Base-by-base conservation (phyloP, 2,797 vertebrate genomes). In the Sebastiscus albofasciatus region DNA sequence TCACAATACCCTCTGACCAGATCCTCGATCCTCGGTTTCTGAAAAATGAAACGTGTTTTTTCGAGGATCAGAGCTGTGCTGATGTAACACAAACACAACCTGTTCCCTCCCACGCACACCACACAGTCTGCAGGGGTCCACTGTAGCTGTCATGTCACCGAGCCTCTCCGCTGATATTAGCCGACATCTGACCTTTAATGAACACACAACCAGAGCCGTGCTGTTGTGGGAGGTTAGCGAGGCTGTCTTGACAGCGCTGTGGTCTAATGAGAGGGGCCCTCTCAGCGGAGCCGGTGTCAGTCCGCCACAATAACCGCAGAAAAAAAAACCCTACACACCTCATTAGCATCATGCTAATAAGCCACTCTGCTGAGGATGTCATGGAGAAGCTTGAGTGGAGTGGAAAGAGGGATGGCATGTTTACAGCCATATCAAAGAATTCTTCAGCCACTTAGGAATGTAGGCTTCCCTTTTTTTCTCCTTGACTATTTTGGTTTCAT, bases 321-420 rank as follows among this genome's bases (percentile, higher is more conserved):
- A 52, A 42, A 42, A 42, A 42, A 42, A 70, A 54, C 67, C 82
- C 72, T 74, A 31, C 81, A 89, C 82, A 55, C 83, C 91, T 94
- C 90, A 92, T 95, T 93, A 94, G 87, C 89, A 86, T 81, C 78
- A 71, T 71, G 79, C 85, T 92, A 93, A 94, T 88, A 75, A 89
- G 90, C 60, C 75, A 8, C 83, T 79, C 73, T 33, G 73, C 77
- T 34, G 71, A 60, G 80, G 66, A 59, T 79, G 87, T 75, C 84
- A 77, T 13, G 7, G 69, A 36, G 67, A 55, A 67, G 78, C 54
- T 10, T 18, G 39, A 62, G 42, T 26, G 59, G 59, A 64, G 59
- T 13, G 26, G 67, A 69, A 39, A 52, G 59, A 75, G 29, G 31
- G 36, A 72, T 34, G 77, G 67, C 74, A 22, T 84, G 82, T 88